Conservation (phyloP, 2,113 vertebrate genomes). For the Nothobranchius furzeri region DNA sequence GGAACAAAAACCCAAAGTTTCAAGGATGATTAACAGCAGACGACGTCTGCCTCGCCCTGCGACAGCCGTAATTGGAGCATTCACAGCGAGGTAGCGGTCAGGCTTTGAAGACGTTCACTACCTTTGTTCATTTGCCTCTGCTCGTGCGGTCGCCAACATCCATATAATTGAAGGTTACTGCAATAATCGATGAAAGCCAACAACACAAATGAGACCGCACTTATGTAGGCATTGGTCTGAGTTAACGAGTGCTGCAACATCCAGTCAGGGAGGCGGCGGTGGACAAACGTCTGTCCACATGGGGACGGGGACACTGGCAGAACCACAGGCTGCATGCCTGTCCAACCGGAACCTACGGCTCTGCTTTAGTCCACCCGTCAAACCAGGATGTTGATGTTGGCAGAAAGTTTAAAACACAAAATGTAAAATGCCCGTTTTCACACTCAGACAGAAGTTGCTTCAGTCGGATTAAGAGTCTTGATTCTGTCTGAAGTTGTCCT, state of each 20-base stretch:
- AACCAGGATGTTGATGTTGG: no score
- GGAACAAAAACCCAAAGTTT: slow-evolving; percentile 33
- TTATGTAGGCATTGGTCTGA: not conserved
- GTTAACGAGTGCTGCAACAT: slow-evolving; percentile 10
- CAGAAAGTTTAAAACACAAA: no score
- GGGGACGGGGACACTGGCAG: no score
- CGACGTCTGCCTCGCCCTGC: slow-evolving; percentile 48
- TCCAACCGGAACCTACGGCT: no score
- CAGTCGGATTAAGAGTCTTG: no score
- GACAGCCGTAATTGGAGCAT: slow-evolving; percentile 61
- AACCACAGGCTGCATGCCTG: no score
- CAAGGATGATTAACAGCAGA: slow-evolving; percentile 60
- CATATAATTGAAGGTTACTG: not conserved
- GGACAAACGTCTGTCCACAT: no score
- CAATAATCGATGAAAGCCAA: not conserved
- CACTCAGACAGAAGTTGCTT: no score
- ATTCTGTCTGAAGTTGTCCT: no score
- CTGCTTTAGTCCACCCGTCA: no score
- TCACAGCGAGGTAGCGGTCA: slow-evolving; percentile 21
- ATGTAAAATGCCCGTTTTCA: no score
- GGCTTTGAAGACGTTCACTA: slow-evolving; percentile 18
- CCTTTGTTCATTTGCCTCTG: slow-evolving; percentile 10
- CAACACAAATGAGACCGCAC: not conserved
- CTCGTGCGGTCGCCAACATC: slow-evolving; percentile 2
- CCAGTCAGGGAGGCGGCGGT: not conserved